Evolutionary conservation across 1,140 invertebrate genomes (phyloP), one percentile per base, ranked within the genome.

Genomic region (Rhizoglyphus robini): DNA sequence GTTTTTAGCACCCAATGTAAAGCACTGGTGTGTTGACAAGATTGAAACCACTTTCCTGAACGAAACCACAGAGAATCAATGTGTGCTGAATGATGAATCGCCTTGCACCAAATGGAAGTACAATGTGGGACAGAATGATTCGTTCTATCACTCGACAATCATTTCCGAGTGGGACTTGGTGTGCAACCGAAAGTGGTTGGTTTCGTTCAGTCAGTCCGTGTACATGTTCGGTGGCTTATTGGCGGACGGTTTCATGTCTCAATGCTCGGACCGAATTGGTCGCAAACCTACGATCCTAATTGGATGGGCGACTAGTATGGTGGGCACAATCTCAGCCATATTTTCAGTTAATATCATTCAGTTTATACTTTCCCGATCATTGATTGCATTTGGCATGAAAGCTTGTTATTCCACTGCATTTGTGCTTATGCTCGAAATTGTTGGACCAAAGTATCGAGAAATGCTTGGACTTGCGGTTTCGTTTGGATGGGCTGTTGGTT

Each of bases 211-310:
- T 8, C 86, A 89, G 73, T 82, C 87, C 0, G 71, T 88, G 47
- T 88, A 88, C 73, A 90, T 91, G 86, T 75, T 85, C 66, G 88
- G 88, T 65, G 85, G 88, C 48, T 81, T 89, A 71, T 69, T 88
- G 67, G 87, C 88, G 20, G 87, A 86, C 49, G 81, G 89, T 36
- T 75, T 86, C 34, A 86, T 90, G 72, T 87, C 88, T n/a, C 81
- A 84, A 67, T 74, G 90, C 54, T 86, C 88, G 1, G 88, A 92
- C 74, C 90, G 86, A 78, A 84, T 73, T 74, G 71, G 68, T 2
- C 57, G 68, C 13, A n/a, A 23, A 27, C 23, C 31, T 15, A 67
- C 70, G 67, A 2, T 66, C 66, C 34, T 66, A 68, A 13, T 72
- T 67, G 70, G 47, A 69, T n/a, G 54, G 30, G 32, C 25, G 20